These are phyloP conservation scores for Rhimphoctona megacephalus DNA, from an alignment of 2,888 invertebrate genomes.

Conservation along the genomic window DNA sequence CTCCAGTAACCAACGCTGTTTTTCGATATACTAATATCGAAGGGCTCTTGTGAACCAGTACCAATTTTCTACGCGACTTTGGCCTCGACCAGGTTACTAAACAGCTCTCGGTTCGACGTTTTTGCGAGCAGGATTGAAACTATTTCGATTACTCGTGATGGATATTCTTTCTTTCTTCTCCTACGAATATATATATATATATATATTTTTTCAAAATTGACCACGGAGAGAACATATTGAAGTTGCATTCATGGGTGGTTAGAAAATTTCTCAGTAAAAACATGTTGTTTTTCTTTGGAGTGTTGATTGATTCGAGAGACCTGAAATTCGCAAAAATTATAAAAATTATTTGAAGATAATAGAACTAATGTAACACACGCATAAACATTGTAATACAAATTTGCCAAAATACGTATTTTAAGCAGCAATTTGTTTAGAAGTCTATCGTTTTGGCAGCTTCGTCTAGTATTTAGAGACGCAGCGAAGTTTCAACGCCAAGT, in stretches of 20 bases:
- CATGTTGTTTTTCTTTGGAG: neutral
- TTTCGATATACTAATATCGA: constrained; percentile 26
- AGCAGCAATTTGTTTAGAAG: too few species aligned
- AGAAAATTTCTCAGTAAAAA: neutral
- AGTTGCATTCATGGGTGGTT: neutral
- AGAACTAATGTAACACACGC: too few species aligned
- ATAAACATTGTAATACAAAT: too few species aligned
- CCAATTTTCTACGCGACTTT: constrained; percentile 70
- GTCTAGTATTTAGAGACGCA: too few species aligned
- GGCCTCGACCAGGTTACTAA: constrained; percentile 69
- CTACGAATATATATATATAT: neutral
- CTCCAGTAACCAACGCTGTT: constrained; percentile 29
- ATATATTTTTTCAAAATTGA: neutral
- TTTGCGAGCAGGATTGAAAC: constrained; percentile 66
- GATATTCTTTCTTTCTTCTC: constrained; percentile 8
- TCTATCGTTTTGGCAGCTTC: too few species aligned
- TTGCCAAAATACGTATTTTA: too few species aligned
- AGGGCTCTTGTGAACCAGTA: constrained; percentile 33
- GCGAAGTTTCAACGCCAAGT: too few species aligned
- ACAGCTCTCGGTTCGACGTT: constrained; percentile 64
- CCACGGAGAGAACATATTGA: neutral
- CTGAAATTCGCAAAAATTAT: neutral
- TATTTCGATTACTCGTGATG: constrained; percentile 67
- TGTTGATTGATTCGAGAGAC: neutral
- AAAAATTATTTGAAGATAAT: neutral